These are phyloP conservation scores for Cantharis rustica DNA, from an alignment of 2,888 invertebrate species.

Conservation along the genomic window DNA sequence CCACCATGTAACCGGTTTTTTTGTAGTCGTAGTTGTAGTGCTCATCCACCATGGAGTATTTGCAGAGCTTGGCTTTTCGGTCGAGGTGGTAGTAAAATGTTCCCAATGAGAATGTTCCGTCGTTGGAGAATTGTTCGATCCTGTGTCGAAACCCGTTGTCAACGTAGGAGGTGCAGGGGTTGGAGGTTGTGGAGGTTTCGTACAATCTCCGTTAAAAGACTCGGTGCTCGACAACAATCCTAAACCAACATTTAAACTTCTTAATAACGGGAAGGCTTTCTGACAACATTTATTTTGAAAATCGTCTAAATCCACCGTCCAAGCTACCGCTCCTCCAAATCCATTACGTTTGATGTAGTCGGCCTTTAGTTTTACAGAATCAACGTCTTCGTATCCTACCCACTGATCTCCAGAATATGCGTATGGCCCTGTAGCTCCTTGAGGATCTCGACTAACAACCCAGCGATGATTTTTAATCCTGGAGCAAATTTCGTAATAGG, in stretches of 20 bases:
- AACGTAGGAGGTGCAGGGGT: slow-evolving; percentile 79
- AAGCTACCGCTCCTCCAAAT: slow-evolving; percentile 82
- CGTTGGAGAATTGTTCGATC: slow-evolving; percentile 42
- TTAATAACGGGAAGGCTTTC: slow-evolving; percentile 78
- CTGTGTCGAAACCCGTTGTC: slow-evolving; percentile 69
- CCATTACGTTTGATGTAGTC: slow-evolving; percentile 74
- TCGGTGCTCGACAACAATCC: slow-evolving; percentile 63
- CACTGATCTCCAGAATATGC: slow-evolving; percentile 82
- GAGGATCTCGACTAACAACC: slow-evolving; percentile 63
- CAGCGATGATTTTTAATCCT: slow-evolving; percentile 71
- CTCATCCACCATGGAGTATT: slow-evolving; percentile 47
- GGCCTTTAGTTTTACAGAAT: slow-evolving; percentile 76
- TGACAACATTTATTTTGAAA: slow-evolving; percentile 83
- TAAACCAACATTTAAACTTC: slow-evolving; percentile 77
- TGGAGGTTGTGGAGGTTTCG: slow-evolving; percentile 71
- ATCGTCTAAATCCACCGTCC: slow-evolving; percentile 89
- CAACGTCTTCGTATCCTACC: slow-evolving; percentile 86
- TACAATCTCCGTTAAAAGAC: slow-evolving; percentile 64
- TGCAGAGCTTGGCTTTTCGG: slow-evolving; percentile 28
- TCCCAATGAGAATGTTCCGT: slow-evolving; percentile 40
- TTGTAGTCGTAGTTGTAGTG: slow-evolving; percentile 35
- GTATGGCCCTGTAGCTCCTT: slow-evolving; percentile 72
- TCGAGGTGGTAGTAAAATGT: slow-evolving; percentile 39
- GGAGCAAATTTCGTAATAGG: slow-evolving; percentile 85
- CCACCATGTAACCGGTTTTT: slow-evolving; percentile 45